These are phyloP conservation scores for Phylloscopus trochiloides DNA, from an alignment of 2,113 vertebrate genomes.

Conservation along the genomic window DNA sequence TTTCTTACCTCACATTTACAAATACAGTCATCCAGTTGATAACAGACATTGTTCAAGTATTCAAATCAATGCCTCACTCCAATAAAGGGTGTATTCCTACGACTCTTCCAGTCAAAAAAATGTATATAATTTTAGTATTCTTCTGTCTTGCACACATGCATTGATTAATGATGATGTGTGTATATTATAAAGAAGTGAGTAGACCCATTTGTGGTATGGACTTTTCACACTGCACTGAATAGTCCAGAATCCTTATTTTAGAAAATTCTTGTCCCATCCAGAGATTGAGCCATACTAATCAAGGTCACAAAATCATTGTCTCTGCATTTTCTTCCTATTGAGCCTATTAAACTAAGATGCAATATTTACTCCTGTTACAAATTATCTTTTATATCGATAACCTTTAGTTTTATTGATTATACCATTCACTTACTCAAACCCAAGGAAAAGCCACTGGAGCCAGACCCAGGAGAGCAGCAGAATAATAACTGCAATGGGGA, in stretches of 20 bases:
- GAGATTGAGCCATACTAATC: not conserved
- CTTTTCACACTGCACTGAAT: not conserved
- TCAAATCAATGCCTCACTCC: not conserved
- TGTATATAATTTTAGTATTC: not conserved
- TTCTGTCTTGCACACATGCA: not conserved
- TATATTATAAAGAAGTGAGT: not conserved
- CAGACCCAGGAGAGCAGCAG: constrained; percentile 87
- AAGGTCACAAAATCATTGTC: rapidly evolving
- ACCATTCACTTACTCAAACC: constrained; percentile 83
- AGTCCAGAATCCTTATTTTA: not conserved
- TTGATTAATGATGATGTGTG: not conserved
- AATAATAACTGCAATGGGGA: constrained; percentile 81
- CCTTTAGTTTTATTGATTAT: not conserved
- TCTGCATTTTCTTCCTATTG: not conserved
- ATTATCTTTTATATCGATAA: not conserved
- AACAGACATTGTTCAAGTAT: not conserved
- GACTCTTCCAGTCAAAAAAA: not conserved
- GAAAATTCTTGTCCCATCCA: not conserved
- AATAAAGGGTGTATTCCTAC: not conserved
- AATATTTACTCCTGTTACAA: not conserved
- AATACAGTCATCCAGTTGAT: not conserved
- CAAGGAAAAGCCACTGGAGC: constrained; percentile 90
- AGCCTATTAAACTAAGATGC: not conserved
- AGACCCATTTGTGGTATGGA: not conserved
- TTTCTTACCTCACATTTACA: not conserved